Percentiles rank a stretch among this genome's conserved stretches.
Conservation (phyloP, 2,113 vertebrate species). For the Falco punctatus region DNA sequence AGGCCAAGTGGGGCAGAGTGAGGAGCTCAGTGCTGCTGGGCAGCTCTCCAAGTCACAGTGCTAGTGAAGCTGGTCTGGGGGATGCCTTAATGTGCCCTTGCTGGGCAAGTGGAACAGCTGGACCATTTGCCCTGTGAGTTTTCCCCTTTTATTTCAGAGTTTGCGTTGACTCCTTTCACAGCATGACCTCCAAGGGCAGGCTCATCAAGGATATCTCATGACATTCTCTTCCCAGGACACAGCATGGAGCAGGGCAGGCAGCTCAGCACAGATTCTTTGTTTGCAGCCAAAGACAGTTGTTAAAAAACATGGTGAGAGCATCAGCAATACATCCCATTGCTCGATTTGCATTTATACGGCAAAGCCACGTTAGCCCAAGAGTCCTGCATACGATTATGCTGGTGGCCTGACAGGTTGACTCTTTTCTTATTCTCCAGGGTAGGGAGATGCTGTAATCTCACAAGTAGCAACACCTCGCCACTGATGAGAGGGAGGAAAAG, state of each 20-base stretch:
- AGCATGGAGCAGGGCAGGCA: not conserved
- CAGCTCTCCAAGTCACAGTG: not conserved
- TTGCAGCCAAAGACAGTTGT: not conserved
- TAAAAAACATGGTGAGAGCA: not conserved
- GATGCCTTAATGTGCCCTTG: too few species aligned
- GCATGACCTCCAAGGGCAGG: not conserved
- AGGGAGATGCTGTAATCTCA: not conserved
- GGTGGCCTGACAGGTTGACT: not conserved
- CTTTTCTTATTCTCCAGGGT: not conserved
- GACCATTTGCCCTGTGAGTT: not conserved
- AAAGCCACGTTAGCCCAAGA: not conserved
- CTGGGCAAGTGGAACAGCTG: not conserved
- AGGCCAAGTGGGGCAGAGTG: not conserved
- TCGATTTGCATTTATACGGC: rapidly evolving
- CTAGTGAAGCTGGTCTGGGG: not conserved
- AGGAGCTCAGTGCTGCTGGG: not conserved
- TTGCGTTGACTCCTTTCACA: rapidly evolving
- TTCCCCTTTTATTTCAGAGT: not conserved
- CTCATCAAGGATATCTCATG: not conserved
- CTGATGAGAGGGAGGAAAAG: not conserved
- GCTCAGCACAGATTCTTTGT: not conserved
- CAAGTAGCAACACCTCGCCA: rapidly evolving
- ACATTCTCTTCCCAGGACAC: not conserved
- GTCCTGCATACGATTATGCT: rapidly evolving
- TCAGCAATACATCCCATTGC: too few species aligned